Percentiles rank a stretch among this genome's conserved stretches.
Evolutionary conservation across 2,888 invertebrate genomes (phyloP).

Genomic region (Morpho achilles): DNA sequence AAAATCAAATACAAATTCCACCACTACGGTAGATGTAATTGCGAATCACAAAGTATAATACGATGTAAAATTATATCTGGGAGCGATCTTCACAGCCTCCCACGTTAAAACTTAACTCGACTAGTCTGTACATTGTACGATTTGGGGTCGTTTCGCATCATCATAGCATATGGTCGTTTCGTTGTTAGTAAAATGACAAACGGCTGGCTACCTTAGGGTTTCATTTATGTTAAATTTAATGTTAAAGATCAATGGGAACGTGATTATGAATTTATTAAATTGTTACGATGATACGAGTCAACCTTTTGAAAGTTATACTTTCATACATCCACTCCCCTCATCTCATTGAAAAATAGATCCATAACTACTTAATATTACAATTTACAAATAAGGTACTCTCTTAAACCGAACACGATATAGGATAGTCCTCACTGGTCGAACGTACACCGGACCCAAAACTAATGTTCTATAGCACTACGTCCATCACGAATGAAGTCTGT

Average conservation of each 20-base stretch:
- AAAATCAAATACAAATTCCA: constrained; percentile 71
- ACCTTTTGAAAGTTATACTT: constrained; percentile 70
- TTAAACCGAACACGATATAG: constrained; percentile 64
- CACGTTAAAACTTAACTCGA: constrained; percentile 45
- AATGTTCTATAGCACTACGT: constrained; percentile 72
- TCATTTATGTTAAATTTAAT: constrained; percentile 7
- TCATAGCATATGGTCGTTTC: constrained; percentile 26
- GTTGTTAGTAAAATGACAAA: constrained; percentile 19
- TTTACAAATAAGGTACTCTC: constrained; percentile 76
- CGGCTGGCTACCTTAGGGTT: constrained; percentile 7
- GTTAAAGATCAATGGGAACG: constrained; percentile 5
- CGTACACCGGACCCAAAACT: constrained; percentile 55
- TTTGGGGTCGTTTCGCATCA: constrained; percentile 34
- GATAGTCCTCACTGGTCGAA: constrained; percentile 60
- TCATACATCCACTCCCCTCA: constrained; percentile 48
- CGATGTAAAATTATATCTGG: constrained; percentile 45
- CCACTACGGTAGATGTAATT: constrained; percentile 61
- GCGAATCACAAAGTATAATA: constrained; percentile 60
- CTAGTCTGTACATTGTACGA: constrained; percentile 73
- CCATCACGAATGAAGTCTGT: constrained; percentile 53
- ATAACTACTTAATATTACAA: constrained; percentile 76
- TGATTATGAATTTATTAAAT: constrained; percentile 12
- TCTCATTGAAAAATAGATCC: constrained; percentile 75
- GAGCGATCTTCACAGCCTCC: constrained; percentile 30
- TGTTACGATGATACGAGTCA: constrained; percentile 33